phyloP scores from a whole-genome alignment of 1,140 invertebrate genomes.

The Atopsyche davidsoni region DNA sequence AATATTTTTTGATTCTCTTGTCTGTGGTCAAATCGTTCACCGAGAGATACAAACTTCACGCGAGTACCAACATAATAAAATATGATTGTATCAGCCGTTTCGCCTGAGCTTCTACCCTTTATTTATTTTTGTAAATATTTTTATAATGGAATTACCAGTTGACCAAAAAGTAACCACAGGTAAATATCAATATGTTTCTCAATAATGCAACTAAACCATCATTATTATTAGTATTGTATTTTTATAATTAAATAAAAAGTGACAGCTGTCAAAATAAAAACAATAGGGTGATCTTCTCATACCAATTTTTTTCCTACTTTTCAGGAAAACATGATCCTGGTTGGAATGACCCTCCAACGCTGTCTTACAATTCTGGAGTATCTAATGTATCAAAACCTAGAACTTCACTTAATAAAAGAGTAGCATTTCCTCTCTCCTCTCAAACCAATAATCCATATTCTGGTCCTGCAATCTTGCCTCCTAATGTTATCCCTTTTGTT shows the following conservation, averaged over 20 bases:
- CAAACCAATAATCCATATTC: slow-evolving; percentile 25
- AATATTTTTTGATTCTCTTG: too few relatives aligned
- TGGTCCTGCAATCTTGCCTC: slow-evolving; percentile 35
- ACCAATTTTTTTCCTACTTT: slow-evolving; percentile 26
- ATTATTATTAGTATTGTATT: background rate
- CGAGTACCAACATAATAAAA: too few relatives aligned
- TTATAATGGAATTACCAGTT: too few relatives aligned
- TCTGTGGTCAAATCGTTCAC: too few relatives aligned
- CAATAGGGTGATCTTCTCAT: background rate
- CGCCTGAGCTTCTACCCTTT: too few relatives aligned
- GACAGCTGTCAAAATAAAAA: background rate
- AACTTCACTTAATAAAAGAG: slow-evolving; percentile 48
- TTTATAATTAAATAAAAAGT: background rate
- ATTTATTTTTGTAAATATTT: too few relatives aligned
- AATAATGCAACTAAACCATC: background rate
- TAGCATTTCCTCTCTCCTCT: slow-evolving; percentile 46
- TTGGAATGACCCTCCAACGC: slow-evolving; percentile 52
- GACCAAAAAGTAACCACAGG: too few relatives aligned
- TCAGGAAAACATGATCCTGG: slow-evolving; percentile 45
- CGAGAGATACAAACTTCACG: too few relatives aligned
- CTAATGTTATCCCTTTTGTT: background rate
- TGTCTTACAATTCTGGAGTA: slow-evolving; percentile 40
- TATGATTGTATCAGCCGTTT: too few relatives aligned
- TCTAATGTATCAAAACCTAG: slow-evolving; percentile 40
- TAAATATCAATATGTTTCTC: too few relatives aligned